A percentile compares a stretch with the other conserved stretches of the same genome.
These are phyloP conservation scores for Carcharodon carcharias DNA, from an alignment of 2,797 vertebrate species.

Conservation along the genomic window DNA sequence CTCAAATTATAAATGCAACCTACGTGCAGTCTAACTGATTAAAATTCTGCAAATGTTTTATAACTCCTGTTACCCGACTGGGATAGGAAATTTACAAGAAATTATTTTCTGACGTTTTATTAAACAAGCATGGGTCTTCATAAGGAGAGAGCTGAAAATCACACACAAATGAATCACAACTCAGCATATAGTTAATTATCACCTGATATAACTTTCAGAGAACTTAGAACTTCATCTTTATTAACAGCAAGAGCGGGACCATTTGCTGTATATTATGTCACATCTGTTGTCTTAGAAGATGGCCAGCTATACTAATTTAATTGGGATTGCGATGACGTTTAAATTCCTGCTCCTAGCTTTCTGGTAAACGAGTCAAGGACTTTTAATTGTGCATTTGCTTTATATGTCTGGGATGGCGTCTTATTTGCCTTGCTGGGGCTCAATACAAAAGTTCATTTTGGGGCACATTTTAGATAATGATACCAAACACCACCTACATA, in stretches of 20 bases:
- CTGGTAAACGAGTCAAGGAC: not conserved
- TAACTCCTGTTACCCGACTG: not conserved
- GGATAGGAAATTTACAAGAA: not conserved
- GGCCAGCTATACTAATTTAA: not conserved
- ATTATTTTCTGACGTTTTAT: not conserved
- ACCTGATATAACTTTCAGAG: not conserved
- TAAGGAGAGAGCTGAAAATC: not conserved
- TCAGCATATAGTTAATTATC: not conserved
- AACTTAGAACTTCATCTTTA: not conserved
- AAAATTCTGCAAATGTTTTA: not conserved
- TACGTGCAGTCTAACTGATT: not conserved
- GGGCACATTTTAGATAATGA: not conserved
- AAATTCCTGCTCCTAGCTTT: not conserved
- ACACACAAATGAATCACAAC: not conserved
- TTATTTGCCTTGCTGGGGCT: not conserved
- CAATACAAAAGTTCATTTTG: not conserved
- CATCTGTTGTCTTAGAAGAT: not conserved
- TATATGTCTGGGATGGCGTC: not conserved
- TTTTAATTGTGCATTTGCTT: not conserved
- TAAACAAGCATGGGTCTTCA: not conserved
- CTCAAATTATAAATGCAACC: not conserved
- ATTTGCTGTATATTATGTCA: not conserved
- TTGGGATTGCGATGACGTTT: not conserved
- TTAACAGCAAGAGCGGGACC: not conserved
- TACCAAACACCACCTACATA: not conserved